phyloP scores from a whole-genome alignment of 1,140 invertebrate genomes.

The Drosophila truncata region DNA sequence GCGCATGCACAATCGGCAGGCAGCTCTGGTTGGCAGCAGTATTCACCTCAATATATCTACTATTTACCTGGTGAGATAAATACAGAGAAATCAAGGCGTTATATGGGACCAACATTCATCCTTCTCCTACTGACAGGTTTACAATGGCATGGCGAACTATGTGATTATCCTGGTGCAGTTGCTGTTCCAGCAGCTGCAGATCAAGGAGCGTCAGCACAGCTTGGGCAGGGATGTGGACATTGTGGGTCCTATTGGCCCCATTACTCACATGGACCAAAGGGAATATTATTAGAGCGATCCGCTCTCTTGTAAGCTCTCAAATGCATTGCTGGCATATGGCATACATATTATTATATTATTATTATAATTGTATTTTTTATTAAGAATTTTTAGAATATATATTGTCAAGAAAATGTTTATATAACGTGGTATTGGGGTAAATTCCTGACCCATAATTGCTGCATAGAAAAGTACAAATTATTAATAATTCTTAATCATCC shows the following conservation, averaged over 20 bases:
- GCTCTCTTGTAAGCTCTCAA: not conserved
- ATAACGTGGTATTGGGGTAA: not conserved
- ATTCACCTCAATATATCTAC: constrained; percentile 46
- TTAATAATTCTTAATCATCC: not conserved
- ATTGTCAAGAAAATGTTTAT: not conserved
- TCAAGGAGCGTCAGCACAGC: constrained; percentile 36
- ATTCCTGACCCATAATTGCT: not conserved
- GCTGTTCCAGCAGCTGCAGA: constrained; percentile 68
- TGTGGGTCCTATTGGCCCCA: constrained; percentile 33
- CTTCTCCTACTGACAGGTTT: constrained; percentile 32
- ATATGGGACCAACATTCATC: not conserved
- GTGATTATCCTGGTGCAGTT: constrained; percentile 75
- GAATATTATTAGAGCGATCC: not conserved
- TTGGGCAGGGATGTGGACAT: constrained; percentile 56
- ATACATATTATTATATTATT: too few relatives aligned
- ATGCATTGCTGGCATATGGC: too few relatives aligned
- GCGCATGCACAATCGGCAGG: constrained; percentile 68
- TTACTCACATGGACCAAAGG: constrained; percentile 37
- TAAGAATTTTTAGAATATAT: not conserved
- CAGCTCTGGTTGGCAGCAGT: constrained; percentile 47
- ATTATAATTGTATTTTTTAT: not conserved
- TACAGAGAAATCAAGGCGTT: not conserved
- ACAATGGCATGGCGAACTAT: constrained; percentile 73
- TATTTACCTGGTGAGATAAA: constrained; percentile 60
- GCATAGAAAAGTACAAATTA: not conserved